phyloP scores from a whole-genome alignment of 2,797 vertebrate genomes.

The Gymnoscopelus braueri region DNA sequence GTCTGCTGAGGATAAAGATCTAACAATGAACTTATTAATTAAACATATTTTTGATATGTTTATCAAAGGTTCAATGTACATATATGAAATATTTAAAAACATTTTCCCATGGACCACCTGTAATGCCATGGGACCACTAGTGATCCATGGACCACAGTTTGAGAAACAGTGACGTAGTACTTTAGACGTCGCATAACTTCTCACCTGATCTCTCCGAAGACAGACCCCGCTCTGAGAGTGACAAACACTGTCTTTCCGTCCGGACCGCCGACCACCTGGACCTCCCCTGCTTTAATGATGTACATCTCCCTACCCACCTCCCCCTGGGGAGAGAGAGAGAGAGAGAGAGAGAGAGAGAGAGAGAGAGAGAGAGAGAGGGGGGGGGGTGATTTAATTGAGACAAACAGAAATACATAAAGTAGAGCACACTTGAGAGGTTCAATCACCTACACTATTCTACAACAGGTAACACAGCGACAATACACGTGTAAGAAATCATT shows the following conservation, averaged over 20 bases:
- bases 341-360: conserved; percentile 1
- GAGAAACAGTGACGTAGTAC: too few relatives aligned
- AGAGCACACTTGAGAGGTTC: neutral
- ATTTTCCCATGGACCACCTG: too few relatives aligned
- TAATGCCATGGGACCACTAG: too few relatives aligned
- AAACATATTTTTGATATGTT: too few relatives aligned
- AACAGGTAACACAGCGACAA: conserved; percentile 42
- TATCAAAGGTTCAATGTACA: too few relatives aligned
- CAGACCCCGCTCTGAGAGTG: conserved; percentile 91
- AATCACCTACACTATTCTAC: conserved; percentile 8
- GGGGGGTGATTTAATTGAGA: conserved; percentile 10
- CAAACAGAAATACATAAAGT: conserved; percentile 2
- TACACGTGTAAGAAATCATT: conserved; percentile 25
- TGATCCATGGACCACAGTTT: too few relatives aligned
- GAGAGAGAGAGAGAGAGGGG: neutral
- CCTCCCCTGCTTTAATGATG: conserved; percentile 96
- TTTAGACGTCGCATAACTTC: neutral
- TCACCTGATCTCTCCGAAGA: conserved; percentile 98
- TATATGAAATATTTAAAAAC: too few relatives aligned
- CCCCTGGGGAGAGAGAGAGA: conserved; percentile 76
- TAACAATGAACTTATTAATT: too few relatives aligned
- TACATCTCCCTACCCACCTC: conserved; percentile 99
- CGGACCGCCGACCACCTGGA: conserved; percentile 93
- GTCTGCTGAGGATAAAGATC: too few relatives aligned
- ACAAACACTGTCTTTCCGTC: conserved; percentile 93